Base-by-base conservation (phyloP, 2,888 invertebrate genomes). In the Lepidochitona cinerea region DNA sequence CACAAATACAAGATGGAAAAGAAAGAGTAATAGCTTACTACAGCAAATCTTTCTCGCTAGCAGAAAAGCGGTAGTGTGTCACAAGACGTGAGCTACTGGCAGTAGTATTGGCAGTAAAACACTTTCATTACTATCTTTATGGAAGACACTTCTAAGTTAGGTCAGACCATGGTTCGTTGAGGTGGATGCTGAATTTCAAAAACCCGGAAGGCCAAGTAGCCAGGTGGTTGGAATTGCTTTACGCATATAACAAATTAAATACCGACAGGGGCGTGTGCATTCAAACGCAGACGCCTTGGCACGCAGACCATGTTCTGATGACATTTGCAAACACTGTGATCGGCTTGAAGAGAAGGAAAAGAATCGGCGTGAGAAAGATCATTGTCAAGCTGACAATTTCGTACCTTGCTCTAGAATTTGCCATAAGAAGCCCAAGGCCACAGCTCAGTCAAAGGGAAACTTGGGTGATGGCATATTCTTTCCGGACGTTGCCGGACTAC, bases 161-260 rank as follows among this genome's bases (percentile, higher is more conserved):
- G 6, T 75, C 73, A 14, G 79, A 80, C 69, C 77, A 81, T 73
- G 75, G 73, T 26, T 70, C 80, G n/a, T 67, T 80, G 23, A 35
- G 49, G 1, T 77, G 77, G 78, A 69, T 81, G 12, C 52, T 68
- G n/a, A 69, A 54, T 37, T 68, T 75, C 41, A 73, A 75, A 36
- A 65, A 74, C 32, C 72, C 78, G 18, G 70, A 70, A 23, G 75
- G 79, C 23, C 75, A 74, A 69, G 37, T 75, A 6, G 75, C 79
- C 29, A 35, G 78, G 37, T 77, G 75, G 79, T 69, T 77, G n/a
- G 74, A 75, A 54, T 32, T 49, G 6, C 67, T 78, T 35, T 54
- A 71, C 9, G 37, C 68, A 14, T 77, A 74, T 70, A 29, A 75
- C 35, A 65, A 23, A 72, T 75, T 32, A 26, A 68, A 26, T 68